Evolutionary conservation across 2,797 vertebrate species (phyloP), one percentile per base, ranked within the genome.

Genomic region (Etheostoma perlongum): DNA sequence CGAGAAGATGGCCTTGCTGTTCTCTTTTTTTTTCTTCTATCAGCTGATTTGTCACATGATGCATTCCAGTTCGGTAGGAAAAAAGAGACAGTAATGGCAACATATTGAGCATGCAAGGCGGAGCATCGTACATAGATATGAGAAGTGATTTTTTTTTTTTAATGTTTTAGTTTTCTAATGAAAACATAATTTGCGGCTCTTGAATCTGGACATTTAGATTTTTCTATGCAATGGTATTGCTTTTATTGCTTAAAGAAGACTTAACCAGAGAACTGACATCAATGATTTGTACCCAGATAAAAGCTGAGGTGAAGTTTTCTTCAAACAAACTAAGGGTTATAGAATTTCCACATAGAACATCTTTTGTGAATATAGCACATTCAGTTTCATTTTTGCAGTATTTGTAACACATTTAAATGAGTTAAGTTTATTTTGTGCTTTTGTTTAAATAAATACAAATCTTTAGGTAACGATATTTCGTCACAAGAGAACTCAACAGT

Each of bases 1-100:
- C 13, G 55, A 59, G 68, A 63, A 52, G 79, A 84, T 78, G 83
- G 68, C 1, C 44, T 40, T 46, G 55, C 59, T 63, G 36, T 51
- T 65, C n/a, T n/a, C n/a, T 23, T 61, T 48, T 62, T 71, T 83
- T 2, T 72, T 68, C 30, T 12, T 12, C 14, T 9, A 30, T 78
- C 77, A 87, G 81, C 81, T 84, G 86, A 68, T 76, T 51, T 14
- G 61, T 79, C 79, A 79, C 49, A 3, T 84, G 90, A 48, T 49
- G 53, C 61, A 4, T 80, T 88, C 46, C 0, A 0, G n/a, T 2
- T 19, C 58, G 40, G 21, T 85, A 48, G 76, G 74, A 67, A 74
- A 88, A 72, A 57, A 15, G 0, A 52, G 5, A 0, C 0, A 15
- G 0, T n/a, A 2, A 59, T 12, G 2, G 2, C 8, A 51, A 19